Percentiles rank a stretch among this genome's conserved stretches.
Conservation (phyloP, 2,113 vertebrate species). For the Paramisgurnus dabryanus region DNA sequence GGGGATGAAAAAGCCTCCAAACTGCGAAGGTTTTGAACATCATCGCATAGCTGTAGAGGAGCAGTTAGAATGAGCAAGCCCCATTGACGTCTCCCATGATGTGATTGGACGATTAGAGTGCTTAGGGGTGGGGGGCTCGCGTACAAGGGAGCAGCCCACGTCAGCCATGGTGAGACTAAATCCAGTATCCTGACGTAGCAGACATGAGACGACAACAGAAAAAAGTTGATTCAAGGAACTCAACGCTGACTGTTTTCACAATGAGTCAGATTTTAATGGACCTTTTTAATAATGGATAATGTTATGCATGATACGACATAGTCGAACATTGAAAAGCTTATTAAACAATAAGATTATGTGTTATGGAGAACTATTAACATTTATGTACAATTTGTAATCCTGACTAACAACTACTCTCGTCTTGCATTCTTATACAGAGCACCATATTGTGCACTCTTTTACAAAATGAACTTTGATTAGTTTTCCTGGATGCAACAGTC, state of each 20-base stretch:
- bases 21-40: constrained; percentile 3
- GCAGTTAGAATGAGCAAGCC: constrained; percentile 40
- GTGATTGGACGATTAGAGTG: background rate
- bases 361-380: too few species aligned
- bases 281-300: background rate
- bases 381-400: too few species aligned
- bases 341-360: background rate
- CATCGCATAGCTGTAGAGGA: background rate
- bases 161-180: constrained; percentile 46
- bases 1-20: constrained; percentile 37
- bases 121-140: background rate
- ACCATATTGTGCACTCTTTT: too few species aligned
- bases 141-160: constrained; percentile 2
- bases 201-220: constrained; percentile 27
- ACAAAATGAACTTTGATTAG: too few species aligned
- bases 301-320: background rate
- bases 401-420: too few species aligned
- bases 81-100: constrained; percentile 34
- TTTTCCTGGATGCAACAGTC: too few species aligned
- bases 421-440: too few species aligned
- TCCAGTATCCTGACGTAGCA: constrained; percentile 26
- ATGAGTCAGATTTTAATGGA: constrained; percentile 18
- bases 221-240: constrained; percentile 7
- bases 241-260: constrained; percentile 13
- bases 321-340: background rate